A percentile compares a stretch with the other conserved stretches of the same genome.
Evolutionary conservation across 37 sponge, comb jelly and placozoan genomes (phyloP).

Genomic region (Bolinopsis microptera): DNA sequence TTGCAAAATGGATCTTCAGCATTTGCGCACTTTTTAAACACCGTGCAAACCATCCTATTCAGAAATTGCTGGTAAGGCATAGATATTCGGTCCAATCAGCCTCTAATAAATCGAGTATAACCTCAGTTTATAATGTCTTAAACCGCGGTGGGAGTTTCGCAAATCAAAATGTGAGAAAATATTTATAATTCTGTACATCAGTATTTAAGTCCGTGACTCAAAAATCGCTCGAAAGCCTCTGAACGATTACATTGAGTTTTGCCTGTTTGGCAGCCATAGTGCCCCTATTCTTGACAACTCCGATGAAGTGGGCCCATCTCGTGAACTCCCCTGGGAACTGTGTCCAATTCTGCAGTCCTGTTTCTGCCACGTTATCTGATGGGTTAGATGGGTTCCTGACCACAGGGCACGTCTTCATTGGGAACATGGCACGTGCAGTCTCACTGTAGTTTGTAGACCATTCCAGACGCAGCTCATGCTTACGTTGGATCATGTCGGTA

Average conservation of each 20-base stretch:
- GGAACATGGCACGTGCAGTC: background rate
- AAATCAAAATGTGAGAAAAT: too few species aligned
- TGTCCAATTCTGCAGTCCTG: constrained; percentile 32
- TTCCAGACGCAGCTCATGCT: constrained; percentile 39
- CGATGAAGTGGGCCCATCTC: constrained; percentile 51
- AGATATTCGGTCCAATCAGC: too few species aligned
- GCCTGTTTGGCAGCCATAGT: constrained; percentile 44
- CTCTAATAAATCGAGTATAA: too few species aligned
- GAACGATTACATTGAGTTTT: background rate
- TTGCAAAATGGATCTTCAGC: too few species aligned
- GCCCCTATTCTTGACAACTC: background rate
- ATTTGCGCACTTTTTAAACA: too few species aligned
- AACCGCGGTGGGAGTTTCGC: too few species aligned
- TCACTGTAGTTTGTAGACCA: constrained; percentile 26
- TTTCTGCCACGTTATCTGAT: constrained; percentile 38
- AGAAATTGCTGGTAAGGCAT: too few species aligned
- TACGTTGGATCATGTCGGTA: constrained; percentile 40
- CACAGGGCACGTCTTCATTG: constrained; percentile 43
- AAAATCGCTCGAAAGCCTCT: background rate
- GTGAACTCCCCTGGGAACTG: constrained; percentile 58
- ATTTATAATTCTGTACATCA: too few species aligned
- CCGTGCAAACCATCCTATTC: too few species aligned
- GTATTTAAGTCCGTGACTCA: too few species aligned
- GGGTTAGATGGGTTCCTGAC: constrained; percentile 54
- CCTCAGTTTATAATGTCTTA: too few species aligned